Percentiles rank a stretch among this genome's conserved stretches.
phyloP scores from a whole-genome alignment of 2,888 invertebrate species.

The Diarsia dahlii region DNA sequence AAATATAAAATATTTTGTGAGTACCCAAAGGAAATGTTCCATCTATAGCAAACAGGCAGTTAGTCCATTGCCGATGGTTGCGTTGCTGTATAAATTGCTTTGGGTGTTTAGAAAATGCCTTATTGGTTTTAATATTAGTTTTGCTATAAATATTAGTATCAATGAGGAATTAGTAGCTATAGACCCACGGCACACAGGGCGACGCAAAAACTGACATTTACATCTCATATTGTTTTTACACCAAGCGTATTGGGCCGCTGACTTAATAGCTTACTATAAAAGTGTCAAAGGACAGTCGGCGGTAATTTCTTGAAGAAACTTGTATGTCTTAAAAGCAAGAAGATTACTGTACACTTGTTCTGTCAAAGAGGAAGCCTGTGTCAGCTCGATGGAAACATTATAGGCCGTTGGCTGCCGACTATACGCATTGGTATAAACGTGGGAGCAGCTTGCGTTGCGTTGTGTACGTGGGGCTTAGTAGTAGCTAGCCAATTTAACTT shows the following conservation, averaged over 20 bases:
- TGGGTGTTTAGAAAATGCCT: not conserved
- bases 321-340: not conserved
- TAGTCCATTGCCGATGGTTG: not conserved
- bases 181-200: conserved; percentile 16
- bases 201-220: conserved; percentile 12
- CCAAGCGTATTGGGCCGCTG: not conserved
- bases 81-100: conserved; percentile 28
- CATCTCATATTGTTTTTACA: not conserved
- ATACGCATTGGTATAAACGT: not conserved
- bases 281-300: not conserved
- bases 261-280: not conserved
- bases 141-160: not conserved
- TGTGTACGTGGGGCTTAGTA: conserved; percentile 54
- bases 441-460: conserved; percentile 13
- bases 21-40: not conserved
- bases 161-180: not conserved
- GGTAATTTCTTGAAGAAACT: not conserved
- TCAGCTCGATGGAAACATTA: not conserved
- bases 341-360: not conserved
- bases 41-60: not conserved
- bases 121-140: not conserved
- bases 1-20: not conserved
- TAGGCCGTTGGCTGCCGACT: not conserved
- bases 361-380: not conserved
- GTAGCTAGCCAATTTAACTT: conserved; percentile 82